phyloP scores from a whole-genome alignment of 2,113 vertebrate genomes.

The Anolis sagrei region DNA sequence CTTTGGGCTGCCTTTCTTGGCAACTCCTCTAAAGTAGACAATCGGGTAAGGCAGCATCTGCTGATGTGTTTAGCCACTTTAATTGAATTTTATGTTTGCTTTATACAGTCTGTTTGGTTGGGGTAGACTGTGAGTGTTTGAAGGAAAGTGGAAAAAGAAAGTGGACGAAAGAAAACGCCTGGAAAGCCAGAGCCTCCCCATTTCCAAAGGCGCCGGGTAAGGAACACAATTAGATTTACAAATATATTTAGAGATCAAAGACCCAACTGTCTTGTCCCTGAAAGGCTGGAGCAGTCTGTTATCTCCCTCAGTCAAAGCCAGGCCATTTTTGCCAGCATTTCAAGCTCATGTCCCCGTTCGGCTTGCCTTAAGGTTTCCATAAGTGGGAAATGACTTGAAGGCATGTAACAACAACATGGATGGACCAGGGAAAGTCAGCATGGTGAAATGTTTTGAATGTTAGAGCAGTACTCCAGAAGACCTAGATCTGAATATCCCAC shows the following conservation, averaged over 20 bases:
- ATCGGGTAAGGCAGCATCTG: not conserved
- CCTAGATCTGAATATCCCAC: too few species aligned
- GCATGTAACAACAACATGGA: too few species aligned
- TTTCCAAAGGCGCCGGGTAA: not conserved
- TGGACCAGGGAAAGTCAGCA: too few species aligned
- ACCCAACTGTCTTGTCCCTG: not conserved
- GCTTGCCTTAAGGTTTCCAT: not conserved
- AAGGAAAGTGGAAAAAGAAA: not conserved
- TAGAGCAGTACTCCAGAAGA: too few species aligned
- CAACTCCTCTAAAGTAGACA: not conserved
- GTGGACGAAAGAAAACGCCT: not conserved
- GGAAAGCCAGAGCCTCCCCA: too few species aligned
- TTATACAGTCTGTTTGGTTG: not conserved
- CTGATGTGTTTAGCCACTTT: not conserved
- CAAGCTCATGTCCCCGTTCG: not conserved
- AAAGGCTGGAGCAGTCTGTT: not conserved
- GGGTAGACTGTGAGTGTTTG: not conserved
- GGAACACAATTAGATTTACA: not conserved
- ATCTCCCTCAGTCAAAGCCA: not conserved
- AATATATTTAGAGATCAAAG: slow-evolving; percentile 28
- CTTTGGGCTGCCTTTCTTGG: not conserved
- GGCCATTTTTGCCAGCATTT: not conserved
- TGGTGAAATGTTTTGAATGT: too few species aligned
- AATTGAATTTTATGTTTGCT: not conserved
- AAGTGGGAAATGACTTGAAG: too few species aligned